These are phyloP conservation scores for Notoglanidium macrostoma DNA, from an alignment of 2,797 vertebrate genomes.

Conservation along the genomic window DNA sequence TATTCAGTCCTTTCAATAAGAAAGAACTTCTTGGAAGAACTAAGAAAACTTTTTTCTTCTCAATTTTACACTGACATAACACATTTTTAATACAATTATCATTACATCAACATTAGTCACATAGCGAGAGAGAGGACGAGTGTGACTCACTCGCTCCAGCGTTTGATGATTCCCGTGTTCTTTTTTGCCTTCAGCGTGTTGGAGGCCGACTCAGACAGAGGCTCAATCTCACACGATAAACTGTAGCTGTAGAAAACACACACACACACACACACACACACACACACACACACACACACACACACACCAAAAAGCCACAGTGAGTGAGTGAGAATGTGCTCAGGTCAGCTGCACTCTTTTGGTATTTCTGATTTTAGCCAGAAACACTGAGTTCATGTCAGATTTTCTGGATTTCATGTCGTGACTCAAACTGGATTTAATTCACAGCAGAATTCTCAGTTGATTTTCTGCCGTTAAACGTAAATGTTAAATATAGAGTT, in stretches of 20 bases:
- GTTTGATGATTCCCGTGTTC: constrained; percentile 83
- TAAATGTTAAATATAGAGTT: too few relatives aligned
- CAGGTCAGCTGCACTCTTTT: background rate
- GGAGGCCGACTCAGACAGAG: constrained; percentile 82
- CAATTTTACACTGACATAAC: background rate
- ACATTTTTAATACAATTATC: too few relatives aligned
- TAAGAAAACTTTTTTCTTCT: too few relatives aligned
- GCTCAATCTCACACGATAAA: constrained; percentile 85
- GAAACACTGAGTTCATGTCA: background rate
- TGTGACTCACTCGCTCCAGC: constrained; percentile 87
- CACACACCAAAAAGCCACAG: background rate
- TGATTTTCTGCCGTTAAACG: too few relatives aligned
- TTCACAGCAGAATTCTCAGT: too few relatives aligned
- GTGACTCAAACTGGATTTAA: too few relatives aligned
- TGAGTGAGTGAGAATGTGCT: background rate
- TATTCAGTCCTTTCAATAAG: too few relatives aligned
- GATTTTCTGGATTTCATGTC: too few relatives aligned
- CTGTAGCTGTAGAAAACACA: constrained; percentile 71
- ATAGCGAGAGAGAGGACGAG: background rate
- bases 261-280: background rate
- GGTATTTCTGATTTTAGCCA: background rate
- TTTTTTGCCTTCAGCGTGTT: constrained; percentile 85
- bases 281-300: constrained; percentile 13
- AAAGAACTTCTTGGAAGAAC: too few relatives aligned
- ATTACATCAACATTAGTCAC: too few relatives aligned